Evolutionary conservation across 1,140 invertebrate genomes (phyloP).

Genomic region (Aphis gossypii): DNA sequence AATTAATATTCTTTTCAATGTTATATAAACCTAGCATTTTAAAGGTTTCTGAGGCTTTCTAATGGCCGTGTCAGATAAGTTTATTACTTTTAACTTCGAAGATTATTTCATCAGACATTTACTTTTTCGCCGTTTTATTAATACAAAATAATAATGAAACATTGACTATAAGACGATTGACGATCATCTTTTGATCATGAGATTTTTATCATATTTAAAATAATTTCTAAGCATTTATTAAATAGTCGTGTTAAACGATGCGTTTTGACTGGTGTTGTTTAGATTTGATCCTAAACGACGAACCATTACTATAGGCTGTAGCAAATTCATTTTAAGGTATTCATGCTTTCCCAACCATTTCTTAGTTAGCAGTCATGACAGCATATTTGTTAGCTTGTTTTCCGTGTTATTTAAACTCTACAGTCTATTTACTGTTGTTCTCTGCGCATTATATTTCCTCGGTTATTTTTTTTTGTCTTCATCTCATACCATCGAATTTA

Average conservation of each 20-base stretch:
- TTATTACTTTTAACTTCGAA: background rate
- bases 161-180: background rate
- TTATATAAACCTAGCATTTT: background rate
- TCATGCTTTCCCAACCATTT: background rate
- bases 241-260: background rate
- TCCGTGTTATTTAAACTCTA: constrained; percentile 21
- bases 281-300: background rate
- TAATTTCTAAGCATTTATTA: background rate
- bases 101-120: background rate
- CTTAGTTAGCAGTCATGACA: background rate
- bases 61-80: background rate
- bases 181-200: background rate
- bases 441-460: background rate
- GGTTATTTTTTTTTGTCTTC: background rate
- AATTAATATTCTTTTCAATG: background rate
- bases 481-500: constrained; percentile 13
- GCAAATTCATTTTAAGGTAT: background rate
- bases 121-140: background rate
- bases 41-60: background rate
- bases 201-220: background rate
- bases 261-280: background rate
- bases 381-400: constrained; percentile 11
- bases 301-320: background rate
- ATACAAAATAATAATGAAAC: background rate
- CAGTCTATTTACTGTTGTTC: background rate